phyloP scores from a whole-genome alignment of 2,113 vertebrate species.

The Rhea americana region DNA sequence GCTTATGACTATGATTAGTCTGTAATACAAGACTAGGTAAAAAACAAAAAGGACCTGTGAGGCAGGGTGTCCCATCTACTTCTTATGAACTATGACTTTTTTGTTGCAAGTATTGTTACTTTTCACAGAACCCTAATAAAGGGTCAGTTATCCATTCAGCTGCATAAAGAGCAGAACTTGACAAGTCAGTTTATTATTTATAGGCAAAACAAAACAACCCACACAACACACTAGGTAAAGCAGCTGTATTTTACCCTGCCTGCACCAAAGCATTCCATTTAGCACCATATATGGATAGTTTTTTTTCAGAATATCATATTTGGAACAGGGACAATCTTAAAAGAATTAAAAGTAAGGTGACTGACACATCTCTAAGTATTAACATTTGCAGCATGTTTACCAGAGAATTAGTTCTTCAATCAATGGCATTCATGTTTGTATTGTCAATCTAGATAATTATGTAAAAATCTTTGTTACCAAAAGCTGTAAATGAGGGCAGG shows the following conservation, averaged over 20 bases:
- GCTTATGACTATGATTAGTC: neutral
- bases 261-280: neutral
- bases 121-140: neutral
- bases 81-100: neutral
- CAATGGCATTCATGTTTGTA: rapidly evolving
- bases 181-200: neutral
- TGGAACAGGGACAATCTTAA: neutral
- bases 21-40: neutral
- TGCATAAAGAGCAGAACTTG: neutral
- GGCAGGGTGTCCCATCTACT: neutral
- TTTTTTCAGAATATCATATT: neutral
- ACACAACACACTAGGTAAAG: neutral
- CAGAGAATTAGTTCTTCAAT: neutral
- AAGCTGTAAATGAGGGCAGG: neutral
- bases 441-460: neutral
- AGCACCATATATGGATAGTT: neutral
- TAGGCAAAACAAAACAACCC: neutral
- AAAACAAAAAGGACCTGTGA: neutral
- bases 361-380: neutral
- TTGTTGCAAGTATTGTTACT: neutral
- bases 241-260: neutral
- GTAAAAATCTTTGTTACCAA: neutral
- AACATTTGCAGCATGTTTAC: neutral
- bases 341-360: neutral
- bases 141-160: neutral